Evolutionary conservation across 2,888 invertebrate species (phyloP).

Genomic region (Eustalomyia histrio): DNA sequence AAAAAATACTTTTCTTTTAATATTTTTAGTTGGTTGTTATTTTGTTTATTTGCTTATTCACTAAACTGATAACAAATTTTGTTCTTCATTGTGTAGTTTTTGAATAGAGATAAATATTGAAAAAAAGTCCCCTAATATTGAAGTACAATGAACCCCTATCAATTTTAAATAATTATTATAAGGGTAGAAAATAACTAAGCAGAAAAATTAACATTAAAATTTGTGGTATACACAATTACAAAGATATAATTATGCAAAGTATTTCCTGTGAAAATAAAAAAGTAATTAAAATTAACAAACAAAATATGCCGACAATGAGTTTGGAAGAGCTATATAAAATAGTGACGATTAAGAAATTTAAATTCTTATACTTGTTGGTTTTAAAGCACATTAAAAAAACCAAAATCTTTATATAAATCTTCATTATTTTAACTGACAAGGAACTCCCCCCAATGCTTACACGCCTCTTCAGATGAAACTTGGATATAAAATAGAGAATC

Average conservation of each 20-base stretch:
- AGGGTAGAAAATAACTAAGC: background rate
- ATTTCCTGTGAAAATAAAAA: background rate
- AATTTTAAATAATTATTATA: slow-evolving; percentile 1
- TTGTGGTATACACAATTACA: background rate
- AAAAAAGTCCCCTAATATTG: slow-evolving; percentile 8
- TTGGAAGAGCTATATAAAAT: too few relatives aligned
- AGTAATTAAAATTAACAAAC: background rate
- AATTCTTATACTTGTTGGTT: too few relatives aligned
- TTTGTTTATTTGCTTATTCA: slow-evolving; percentile 26
- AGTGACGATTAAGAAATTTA: too few relatives aligned
- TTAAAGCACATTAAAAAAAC: too few relatives aligned
- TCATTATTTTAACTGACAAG: too few relatives aligned
- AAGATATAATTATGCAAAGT: slow-evolving; percentile 4
- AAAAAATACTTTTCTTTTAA: slow-evolving; percentile 55
- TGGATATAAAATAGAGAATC: too few relatives aligned
- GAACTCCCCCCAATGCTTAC: too few relatives aligned
- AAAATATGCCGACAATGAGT: too few relatives aligned
- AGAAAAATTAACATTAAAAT: background rate
- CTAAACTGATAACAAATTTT: slow-evolving; percentile 25
- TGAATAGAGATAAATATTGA: background rate
- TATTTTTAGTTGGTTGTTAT: slow-evolving; percentile 13
- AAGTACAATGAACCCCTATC: slow-evolving; percentile 52
- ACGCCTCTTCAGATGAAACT: too few relatives aligned
- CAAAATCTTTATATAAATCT: too few relatives aligned
- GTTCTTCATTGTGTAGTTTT: background rate